Percentiles rank a stretch among this genome's conserved stretches.
phyloP scores from a whole-genome alignment of 2,888 invertebrate genomes.

The Tetragnatha montana region DNA sequence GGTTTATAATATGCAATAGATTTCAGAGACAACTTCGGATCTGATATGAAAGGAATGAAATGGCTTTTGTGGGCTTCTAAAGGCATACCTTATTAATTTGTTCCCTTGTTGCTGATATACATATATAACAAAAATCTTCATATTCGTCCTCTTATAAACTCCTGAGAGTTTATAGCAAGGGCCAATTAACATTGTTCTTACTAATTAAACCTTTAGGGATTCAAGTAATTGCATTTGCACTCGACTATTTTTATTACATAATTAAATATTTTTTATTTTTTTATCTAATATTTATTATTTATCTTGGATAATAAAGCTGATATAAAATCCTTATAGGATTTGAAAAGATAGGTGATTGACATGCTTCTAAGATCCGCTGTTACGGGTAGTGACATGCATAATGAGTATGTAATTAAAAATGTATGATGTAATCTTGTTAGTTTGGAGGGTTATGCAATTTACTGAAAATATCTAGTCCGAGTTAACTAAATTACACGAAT shows the following conservation, averaged over 20 bases:
- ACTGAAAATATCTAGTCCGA: too few species aligned
- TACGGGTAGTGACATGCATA: conserved; percentile 3
- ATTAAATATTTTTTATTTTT: conserved; percentile 61
- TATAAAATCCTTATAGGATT: conserved; percentile 40
- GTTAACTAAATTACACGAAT: too few species aligned
- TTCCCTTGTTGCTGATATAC: neutral
- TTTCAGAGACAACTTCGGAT: neutral
- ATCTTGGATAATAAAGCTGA: conserved; percentile 48
- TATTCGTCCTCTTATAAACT: conserved; percentile 48
- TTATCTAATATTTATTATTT: conserved; percentile 62
- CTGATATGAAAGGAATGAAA: neutral
- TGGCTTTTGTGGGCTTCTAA: neutral
- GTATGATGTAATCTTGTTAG: too few species aligned
- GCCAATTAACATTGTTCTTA: conserved; percentile 64
- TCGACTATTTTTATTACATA: conserved; percentile 67
- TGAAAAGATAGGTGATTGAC: conserved; percentile 42
- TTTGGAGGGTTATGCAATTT: too few species aligned
- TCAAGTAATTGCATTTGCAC: conserved; percentile 64
- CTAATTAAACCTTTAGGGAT: conserved; percentile 64
- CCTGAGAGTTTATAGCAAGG: conserved; percentile 55
- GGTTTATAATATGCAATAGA: neutral
- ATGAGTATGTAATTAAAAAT: too few species aligned
- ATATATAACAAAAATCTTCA: conserved; percentile 24
- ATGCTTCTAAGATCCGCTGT: conserved; percentile 33
- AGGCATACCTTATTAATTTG: neutral